Evolutionary conservation across 2,113 vertebrate species (phyloP), one percentile per base, ranked within the genome.

Genomic region (Osmerus eperlanus): DNA sequence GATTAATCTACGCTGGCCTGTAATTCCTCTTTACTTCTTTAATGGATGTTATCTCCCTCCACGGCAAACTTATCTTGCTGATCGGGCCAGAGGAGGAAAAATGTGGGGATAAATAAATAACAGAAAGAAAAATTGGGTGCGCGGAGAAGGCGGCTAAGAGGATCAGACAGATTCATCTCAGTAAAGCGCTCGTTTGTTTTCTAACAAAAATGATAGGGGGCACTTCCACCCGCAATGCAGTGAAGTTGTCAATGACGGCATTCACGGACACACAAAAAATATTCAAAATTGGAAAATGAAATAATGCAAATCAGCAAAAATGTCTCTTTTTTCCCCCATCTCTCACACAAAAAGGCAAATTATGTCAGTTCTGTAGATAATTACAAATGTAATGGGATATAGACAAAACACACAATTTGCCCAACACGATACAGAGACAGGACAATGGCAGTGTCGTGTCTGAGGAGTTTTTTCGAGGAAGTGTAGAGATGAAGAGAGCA

Each of bases 11-110:
- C 69, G 79, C 86, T 84, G 86, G 86, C 89, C 89, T 84, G 85
- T 90, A 88, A 92, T 89, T 90, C 91, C 88, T 91, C 87, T 85
- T 89, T 88, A 91, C 87, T 89, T 87, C 86, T 89, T 88, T 90
- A 92, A 89, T 91, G 88, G 91, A 89, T 89, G 89, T 90, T 92
- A 92, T 92, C 89, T 88, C 76, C 84, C 87, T 85, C 88, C 88
- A 89, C 89, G 86, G 84, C 89, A 87, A 83, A 83, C 83, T 91
- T 91, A 91, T 91, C 91, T 89, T 88, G 78, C 86, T 89, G 89
- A 92, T 91, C 90, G 80, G 82, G 87, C 87, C 82, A 76, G 81
- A 86, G 78, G 83, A 88, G 82, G 79, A 76, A 74, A 74, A 78
- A 72, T 82, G 58, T 28, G 81, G 82, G 85, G 88, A 87, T 84